These are phyloP conservation scores for Grammatotria lemairii DNA, from an alignment of 2,113 vertebrate species.

Conservation along the genomic window DNA sequence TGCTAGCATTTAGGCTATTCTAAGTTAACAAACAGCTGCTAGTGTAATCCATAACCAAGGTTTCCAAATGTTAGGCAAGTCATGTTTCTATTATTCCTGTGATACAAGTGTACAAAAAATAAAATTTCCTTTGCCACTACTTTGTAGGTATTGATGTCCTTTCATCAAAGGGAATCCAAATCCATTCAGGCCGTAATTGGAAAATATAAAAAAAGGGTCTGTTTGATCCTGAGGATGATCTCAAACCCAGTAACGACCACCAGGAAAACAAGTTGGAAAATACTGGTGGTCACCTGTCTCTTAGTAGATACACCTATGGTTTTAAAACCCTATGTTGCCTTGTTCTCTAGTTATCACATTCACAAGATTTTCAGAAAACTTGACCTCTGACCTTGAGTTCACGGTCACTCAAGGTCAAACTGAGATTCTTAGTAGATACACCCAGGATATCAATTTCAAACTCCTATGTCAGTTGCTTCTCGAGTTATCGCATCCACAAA, in stretches of 20 bases:
- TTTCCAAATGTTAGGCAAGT: neutral
- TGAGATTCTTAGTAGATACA: neutral
- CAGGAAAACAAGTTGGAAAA: neutral
- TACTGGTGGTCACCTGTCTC: neutral
- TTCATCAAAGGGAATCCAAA: neutral
- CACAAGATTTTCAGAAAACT: neutral
- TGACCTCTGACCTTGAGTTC: neutral
- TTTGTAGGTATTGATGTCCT: neutral
- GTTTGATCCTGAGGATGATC: neutral
- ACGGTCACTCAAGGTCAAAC: neutral
- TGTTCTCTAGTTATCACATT: neutral
- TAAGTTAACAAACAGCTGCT: neutral
- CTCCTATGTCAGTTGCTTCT: neutral
- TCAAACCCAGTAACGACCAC: neutral
- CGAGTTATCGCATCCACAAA: neutral
- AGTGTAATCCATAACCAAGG: neutral
- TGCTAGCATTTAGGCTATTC: neutral
- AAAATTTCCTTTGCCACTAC: neutral
- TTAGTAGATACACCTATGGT: neutral
- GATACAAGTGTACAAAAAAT: neutral
- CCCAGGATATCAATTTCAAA: neutral
- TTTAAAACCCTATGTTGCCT: neutral
- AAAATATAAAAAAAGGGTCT: neutral
- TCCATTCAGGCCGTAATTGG: neutral
- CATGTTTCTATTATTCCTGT: neutral